Evolutionary conservation across 1,140 invertebrate genomes (phyloP).

Genomic region (Battus philenor): DNA sequence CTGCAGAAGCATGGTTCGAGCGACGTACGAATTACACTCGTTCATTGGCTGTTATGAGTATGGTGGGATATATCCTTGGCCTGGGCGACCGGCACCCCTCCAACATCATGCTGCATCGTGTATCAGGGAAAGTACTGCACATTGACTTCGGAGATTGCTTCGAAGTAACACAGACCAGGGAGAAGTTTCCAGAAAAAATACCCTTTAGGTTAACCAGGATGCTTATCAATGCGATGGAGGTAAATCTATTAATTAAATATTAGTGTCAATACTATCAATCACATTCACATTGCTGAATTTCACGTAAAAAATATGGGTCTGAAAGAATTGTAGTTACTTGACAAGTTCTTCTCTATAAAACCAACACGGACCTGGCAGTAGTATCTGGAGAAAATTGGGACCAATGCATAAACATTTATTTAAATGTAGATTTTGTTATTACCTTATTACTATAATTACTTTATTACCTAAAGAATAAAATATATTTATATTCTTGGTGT

Average conservation of each 20-base stretch:
- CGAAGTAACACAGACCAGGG: constrained; percentile 98
- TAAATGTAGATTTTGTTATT: too few relatives aligned
- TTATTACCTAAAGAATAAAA: too few relatives aligned
- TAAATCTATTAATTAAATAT: constrained; percentile 26
- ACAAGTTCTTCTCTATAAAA: too few relatives aligned
- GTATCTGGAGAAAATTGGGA: too few relatives aligned
- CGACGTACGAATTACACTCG: constrained; percentile 98
- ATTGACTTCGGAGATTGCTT: constrained; percentile 99
- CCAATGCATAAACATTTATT: too few relatives aligned
- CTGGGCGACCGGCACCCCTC: constrained; percentile 95
- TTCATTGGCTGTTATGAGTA: constrained; percentile 99
- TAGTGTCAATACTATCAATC: too few relatives aligned
- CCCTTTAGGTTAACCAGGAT: constrained; percentile 99
- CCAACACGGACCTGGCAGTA: too few relatives aligned
- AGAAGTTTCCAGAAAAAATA: constrained; percentile 99
- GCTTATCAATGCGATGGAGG: constrained; percentile 99
- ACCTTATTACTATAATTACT: too few relatives aligned
- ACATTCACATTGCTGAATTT: too few relatives aligned
- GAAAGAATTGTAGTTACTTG: not conserved
- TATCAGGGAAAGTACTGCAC: constrained; percentile 99
- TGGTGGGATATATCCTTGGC: constrained; percentile 92
- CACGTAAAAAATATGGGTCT: too few relatives aligned
- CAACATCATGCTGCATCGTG: constrained; percentile 98
- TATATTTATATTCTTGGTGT: too few relatives aligned
- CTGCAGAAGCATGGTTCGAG: constrained; percentile 99